A percentile compares a stretch with the other conserved stretches of the same genome.
phyloP scores from a whole-genome alignment of 1,140 invertebrate genomes.

The Stegodyphus dumicola region DNA sequence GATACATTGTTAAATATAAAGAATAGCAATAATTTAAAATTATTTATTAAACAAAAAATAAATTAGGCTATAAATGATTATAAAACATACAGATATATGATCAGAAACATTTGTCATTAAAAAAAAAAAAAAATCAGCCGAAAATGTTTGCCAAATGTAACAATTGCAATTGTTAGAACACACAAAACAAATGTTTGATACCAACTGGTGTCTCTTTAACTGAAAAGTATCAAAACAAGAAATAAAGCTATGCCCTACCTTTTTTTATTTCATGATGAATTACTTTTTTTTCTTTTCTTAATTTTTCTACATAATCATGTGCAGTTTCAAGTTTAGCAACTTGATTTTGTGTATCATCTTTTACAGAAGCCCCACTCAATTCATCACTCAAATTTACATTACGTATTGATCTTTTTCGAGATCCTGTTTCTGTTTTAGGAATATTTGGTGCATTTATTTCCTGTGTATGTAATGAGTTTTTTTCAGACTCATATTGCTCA shows the following conservation, averaged over 20 bases:
- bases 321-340: constrained; percentile 30
- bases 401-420: background rate
- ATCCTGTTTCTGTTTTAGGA: background rate
- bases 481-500: background rate
- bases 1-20: too few relatives aligned
- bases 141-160: background rate
- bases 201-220: background rate
- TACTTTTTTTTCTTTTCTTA: constrained; percentile 12
- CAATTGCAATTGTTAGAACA: background rate
- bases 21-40: too few relatives aligned
- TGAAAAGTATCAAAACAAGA: background rate
- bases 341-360: background rate
- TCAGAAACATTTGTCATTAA: background rate
- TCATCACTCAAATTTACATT: background rate
- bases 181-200: background rate
- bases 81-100: background rate
- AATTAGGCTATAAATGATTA: background rate
- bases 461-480: background rate
- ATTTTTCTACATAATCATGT: constrained; percentile 41
- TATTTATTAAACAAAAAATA: background rate
- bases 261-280: background rate
- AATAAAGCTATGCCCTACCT: background rate
- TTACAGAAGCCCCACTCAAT: background rate
- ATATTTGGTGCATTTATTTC: background rate
- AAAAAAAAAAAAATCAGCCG: background rate